Evolutionary conservation across 2,113 vertebrate species (phyloP).

Genomic region (Ctenomys sociabilis): DNA sequence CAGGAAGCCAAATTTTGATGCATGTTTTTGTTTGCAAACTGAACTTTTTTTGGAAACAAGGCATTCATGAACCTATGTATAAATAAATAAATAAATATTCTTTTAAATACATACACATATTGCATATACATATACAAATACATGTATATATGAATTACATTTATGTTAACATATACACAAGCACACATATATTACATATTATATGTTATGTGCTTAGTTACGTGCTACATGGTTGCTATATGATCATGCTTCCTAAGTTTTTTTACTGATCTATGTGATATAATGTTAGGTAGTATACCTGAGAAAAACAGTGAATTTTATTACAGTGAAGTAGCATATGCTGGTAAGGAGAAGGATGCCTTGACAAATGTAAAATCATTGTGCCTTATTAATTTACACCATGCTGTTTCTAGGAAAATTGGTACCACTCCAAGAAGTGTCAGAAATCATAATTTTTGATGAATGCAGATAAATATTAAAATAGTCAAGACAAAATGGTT

Average conservation of each 20-base stretch:
- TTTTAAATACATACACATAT: no score
- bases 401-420: not conserved
- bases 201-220: not conserved
- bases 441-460: not conserved
- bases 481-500: not conserved
- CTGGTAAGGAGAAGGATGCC: no score
- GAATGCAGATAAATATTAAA: not conserved
- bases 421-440: not conserved
- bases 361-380: not conserved
- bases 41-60: not conserved
- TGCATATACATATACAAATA: no score
- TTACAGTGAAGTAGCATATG: not conserved
- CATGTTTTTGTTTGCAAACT: not conserved
- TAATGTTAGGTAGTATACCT: not conserved
- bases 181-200: not conserved
- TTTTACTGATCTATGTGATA: not conserved
- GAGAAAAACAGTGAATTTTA: not conserved
- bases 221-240: not conserved
- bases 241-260: not conserved
- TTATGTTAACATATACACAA: not conserved
- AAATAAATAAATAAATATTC: not conserved
- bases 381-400: not conserved
- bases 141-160: not conserved
- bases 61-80: not conserved
- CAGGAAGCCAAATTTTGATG: not conserved